A percentile compares a stretch with the other conserved stretches of the same genome.
These are phyloP conservation scores for Sarcophaga carnaria DNA, from an alignment of 2,888 invertebrate genomes.

Conservation along the genomic window DNA sequence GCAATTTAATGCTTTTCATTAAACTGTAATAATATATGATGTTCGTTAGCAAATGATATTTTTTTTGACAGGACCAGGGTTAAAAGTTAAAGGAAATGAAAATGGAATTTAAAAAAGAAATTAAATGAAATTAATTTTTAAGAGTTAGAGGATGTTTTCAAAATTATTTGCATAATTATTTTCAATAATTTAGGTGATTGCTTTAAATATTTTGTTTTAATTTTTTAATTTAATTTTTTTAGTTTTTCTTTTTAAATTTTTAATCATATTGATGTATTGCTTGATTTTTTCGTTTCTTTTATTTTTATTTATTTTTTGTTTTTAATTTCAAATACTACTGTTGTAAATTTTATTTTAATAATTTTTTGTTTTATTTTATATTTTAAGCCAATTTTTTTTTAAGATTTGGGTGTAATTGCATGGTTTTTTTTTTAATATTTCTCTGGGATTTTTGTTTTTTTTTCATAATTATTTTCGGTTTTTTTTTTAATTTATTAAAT, in stretches of 20 bases:
- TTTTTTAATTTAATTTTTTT: neutral
- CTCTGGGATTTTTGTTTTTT: conserved; percentile 8
- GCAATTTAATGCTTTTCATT: conserved; percentile 46
- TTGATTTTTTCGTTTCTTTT: conserved; percentile 10
- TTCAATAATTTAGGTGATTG: conserved; percentile 52
- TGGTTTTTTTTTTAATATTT: conserved; percentile 12
- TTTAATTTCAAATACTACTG: conserved; percentile 57
- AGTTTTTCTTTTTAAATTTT: neutral
- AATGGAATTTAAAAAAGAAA: neutral
- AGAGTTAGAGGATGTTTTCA: too few relatives aligned
- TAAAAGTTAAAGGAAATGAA: too few relatives aligned
- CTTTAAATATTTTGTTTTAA: conserved; percentile 56
- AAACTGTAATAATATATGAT: conserved; percentile 27
- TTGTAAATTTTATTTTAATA: conserved; percentile 31
- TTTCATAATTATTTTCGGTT: conserved; percentile 33
- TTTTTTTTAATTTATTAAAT: conserved; percentile 56
- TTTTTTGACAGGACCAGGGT: too few relatives aligned
- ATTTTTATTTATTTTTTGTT: conserved; percentile 33
- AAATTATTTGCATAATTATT: conserved; percentile 7
- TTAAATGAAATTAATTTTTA: too few relatives aligned
- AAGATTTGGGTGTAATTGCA: conserved; percentile 47
- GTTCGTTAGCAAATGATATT: neutral
- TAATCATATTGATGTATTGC: conserved; percentile 53
- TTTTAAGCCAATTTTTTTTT: conserved; percentile 63
- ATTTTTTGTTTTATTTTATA: conserved; percentile 39